Percentiles rank a stretch among this genome's conserved stretches.
Conservation (phyloP, 2,797 vertebrate genomes). For the Girardinus metallicus region DNA sequence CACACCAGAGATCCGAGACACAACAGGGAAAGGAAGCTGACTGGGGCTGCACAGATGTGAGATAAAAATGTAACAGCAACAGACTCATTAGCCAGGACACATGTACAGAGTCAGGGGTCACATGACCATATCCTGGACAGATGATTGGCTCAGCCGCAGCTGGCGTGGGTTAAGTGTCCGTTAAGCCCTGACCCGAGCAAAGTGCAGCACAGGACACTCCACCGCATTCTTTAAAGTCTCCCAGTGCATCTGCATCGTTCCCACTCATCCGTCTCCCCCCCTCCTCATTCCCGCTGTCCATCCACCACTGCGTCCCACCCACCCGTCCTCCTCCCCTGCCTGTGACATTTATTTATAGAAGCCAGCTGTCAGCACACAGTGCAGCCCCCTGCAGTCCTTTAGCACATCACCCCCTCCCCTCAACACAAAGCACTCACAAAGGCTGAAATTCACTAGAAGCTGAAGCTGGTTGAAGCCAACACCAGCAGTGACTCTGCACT, state of each 20-base stretch:
- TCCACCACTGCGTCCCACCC: constrained; percentile 12
- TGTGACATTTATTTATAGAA: constrained; percentile 78
- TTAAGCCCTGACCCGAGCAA: constrained; percentile 35
- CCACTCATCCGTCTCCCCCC: constrained; percentile 15
- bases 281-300: constrained; percentile 20
- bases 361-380: constrained; percentile 74
- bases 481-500: constrained; percentile 29
- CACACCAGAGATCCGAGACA: constrained; percentile 15
- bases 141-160: constrained; percentile 49
- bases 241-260: constrained; percentile 49
- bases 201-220: constrained; percentile 32
- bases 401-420: constrained; percentile 26
- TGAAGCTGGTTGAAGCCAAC: constrained; percentile 38
- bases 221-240: constrained; percentile 39
- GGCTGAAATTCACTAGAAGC: constrained; percentile 25
- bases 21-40: constrained; percentile 44
- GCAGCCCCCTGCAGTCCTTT: constrained; percentile 29
- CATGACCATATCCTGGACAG: constrained; percentile 16
- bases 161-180: constrained; percentile 16
- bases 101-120: constrained; percentile 22
- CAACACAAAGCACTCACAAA: constrained; percentile 36
- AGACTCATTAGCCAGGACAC: constrained; percentile 27
- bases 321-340: constrained; percentile 40
- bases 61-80: constrained; percentile 30
- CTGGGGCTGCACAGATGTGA: constrained; percentile 22